These are phyloP conservation scores for Tapirus terrestris DNA, from an alignment of 2,113 vertebrate species.

Conservation along the genomic window DNA sequence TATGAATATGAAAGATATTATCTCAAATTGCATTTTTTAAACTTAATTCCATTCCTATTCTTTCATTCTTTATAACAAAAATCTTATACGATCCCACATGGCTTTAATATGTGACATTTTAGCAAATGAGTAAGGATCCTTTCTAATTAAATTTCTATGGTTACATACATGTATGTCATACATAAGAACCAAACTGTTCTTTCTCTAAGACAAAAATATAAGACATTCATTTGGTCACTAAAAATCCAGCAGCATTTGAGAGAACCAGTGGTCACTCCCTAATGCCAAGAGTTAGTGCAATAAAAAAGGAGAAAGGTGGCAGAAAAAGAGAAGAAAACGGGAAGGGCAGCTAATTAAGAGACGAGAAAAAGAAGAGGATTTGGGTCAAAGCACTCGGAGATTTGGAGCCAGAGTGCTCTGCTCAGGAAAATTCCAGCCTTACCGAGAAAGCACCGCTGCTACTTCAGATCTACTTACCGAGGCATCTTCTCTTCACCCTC, in stretches of 20 bases:
- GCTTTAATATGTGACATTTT: constrained; percentile 32
- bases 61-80: constrained; percentile 25
- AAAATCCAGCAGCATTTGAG: background rate
- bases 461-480: constrained; percentile 86
- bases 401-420: background rate
- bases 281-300: background rate
- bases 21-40: constrained; percentile 18
- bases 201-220: background rate
- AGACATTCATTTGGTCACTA: background rate
- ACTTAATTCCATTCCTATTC: background rate
- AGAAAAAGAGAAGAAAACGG: background rate
- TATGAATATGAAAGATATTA: background rate
- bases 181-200: constrained; percentile 2
- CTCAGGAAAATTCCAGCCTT: background rate
- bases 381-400: background rate
- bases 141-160: background rate
- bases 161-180: background rate
- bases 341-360: background rate
- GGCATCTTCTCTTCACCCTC: constrained; percentile 91
- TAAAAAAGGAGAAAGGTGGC: background rate
- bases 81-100: background rate
- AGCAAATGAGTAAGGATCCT: background rate
- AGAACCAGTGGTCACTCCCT: background rate
- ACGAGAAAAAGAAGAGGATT: background rate
- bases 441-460: background rate